These are phyloP conservation scores for Flexamia atlantica DNA, from an alignment of 2,888 invertebrate species.

Conservation along the genomic window DNA sequence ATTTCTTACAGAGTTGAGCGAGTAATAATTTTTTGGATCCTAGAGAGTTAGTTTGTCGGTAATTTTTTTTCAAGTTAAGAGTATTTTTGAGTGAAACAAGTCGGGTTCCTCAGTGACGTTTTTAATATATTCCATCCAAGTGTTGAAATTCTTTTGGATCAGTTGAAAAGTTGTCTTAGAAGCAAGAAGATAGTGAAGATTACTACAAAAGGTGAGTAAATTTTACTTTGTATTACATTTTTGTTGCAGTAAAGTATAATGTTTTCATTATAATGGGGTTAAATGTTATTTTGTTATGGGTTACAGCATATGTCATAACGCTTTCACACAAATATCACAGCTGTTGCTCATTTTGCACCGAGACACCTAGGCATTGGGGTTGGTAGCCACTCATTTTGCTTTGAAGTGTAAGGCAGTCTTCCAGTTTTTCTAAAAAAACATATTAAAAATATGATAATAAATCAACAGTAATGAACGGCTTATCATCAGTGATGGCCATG, in stretches of 20 bases:
- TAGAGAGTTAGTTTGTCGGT: too few relatives aligned
- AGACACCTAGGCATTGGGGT: neutral
- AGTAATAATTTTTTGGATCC: too few relatives aligned
- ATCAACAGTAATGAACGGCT: too few relatives aligned
- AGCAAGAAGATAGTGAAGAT: neutral
- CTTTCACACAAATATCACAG: constrained; percentile 12
- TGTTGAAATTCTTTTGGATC: neutral
- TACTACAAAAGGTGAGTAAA: neutral
- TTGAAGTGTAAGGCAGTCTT: constrained; percentile 20
- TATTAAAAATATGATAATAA: too few relatives aligned
- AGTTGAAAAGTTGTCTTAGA: neutral
- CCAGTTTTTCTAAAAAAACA: neutral
- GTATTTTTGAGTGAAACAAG: too few relatives aligned
- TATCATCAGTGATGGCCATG: too few relatives aligned
- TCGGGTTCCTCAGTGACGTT: too few relatives aligned
- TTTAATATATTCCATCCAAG: too few relatives aligned
- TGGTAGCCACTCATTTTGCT: constrained; percentile 24
- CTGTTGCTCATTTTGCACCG: neutral
- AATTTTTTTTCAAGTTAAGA: too few relatives aligned
- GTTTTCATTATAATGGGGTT: too few relatives aligned
- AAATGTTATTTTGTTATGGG: neutral
- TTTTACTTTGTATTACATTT: neutral
- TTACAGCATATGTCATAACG: neutral
- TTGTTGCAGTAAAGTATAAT: neutral
- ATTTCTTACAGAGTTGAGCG: too few relatives aligned